Evolutionary conservation across 2,797 vertebrate species (phyloP).

Genomic region (Sebastes elongatus): DNA sequence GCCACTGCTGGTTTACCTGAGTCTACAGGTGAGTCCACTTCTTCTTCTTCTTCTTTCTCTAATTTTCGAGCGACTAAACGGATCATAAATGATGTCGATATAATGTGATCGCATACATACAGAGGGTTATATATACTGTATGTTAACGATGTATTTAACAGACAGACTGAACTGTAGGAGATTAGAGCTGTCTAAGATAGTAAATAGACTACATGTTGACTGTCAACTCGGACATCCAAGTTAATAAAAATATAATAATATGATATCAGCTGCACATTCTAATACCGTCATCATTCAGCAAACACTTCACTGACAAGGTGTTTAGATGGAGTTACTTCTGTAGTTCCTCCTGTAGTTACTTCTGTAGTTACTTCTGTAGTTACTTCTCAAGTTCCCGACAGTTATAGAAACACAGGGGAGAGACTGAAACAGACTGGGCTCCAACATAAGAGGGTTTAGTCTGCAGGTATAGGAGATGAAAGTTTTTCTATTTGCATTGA

Average conservation of each 20-base stretch:
- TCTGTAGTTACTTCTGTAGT: too few species aligned
- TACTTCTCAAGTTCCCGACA: too few species aligned
- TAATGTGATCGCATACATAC: too few species aligned
- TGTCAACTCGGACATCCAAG: background rate
- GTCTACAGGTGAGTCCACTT: background rate
- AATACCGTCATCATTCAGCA: background rate
- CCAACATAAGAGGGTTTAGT: background rate
- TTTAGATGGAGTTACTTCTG: too few species aligned
- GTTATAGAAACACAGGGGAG: background rate
- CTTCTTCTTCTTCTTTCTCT: background rate
- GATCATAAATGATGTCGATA: background rate
- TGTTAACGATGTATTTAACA: too few species aligned
- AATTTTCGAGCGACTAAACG: background rate
- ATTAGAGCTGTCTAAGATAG: rapidly evolving
- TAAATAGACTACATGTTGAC: too few species aligned
- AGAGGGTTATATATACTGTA: too few species aligned
- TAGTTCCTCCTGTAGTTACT: too few species aligned
- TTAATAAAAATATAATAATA: background rate
- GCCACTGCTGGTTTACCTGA: background rate
- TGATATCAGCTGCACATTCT: background rate
- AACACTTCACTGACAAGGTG: too few species aligned
- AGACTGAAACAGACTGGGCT: background rate
- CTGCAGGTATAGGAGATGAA: background rate
- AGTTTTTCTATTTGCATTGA: background rate
- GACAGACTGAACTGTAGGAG: too few species aligned